These are phyloP conservation scores for Rutilus rutilus DNA, from an alignment of 2,113 vertebrate species.

Conservation along the genomic window DNA sequence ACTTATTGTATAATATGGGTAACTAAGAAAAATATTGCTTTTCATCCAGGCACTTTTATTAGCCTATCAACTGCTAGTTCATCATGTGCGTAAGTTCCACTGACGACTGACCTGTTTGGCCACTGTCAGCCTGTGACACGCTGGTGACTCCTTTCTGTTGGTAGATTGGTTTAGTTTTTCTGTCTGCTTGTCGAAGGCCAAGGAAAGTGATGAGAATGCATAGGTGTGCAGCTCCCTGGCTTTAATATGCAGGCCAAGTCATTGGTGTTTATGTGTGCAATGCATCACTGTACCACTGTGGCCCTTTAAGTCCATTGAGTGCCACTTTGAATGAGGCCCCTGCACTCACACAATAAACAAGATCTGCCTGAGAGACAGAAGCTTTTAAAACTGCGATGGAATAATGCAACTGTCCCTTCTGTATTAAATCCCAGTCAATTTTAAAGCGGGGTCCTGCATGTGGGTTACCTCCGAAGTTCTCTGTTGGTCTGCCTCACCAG, in stretches of 20 bases:
- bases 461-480: background rate
- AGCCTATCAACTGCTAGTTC: constrained; percentile 27
- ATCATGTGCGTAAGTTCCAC: constrained; percentile 47
- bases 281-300: constrained; percentile 62
- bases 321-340: constrained; percentile 69
- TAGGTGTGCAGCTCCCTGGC: constrained; percentile 39
- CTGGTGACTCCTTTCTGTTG: background rate
- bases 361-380: constrained; percentile 66
- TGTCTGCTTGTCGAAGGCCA: constrained; percentile 27
- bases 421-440: constrained; percentile 60
- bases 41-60: constrained; percentile 42
- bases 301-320: constrained; percentile 69
- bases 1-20: constrained; percentile 22
- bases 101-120: constrained; percentile 40
- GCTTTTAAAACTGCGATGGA: constrained; percentile 53
- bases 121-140: constrained; percentile 13
- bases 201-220: constrained; percentile 50
- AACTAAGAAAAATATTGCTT: constrained; percentile 47
- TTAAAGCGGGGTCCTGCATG: background rate
- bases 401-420: constrained; percentile 52
- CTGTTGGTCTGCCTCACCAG: background rate
- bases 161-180: constrained; percentile 45
- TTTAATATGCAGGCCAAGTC: constrained; percentile 64
- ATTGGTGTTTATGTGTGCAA: constrained; percentile 61
- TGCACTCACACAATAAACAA: constrained; percentile 62